These are phyloP conservation scores for Chaetodon trifascialis DNA, from an alignment of 2,113 vertebrate species.

Conservation along the genomic window DNA sequence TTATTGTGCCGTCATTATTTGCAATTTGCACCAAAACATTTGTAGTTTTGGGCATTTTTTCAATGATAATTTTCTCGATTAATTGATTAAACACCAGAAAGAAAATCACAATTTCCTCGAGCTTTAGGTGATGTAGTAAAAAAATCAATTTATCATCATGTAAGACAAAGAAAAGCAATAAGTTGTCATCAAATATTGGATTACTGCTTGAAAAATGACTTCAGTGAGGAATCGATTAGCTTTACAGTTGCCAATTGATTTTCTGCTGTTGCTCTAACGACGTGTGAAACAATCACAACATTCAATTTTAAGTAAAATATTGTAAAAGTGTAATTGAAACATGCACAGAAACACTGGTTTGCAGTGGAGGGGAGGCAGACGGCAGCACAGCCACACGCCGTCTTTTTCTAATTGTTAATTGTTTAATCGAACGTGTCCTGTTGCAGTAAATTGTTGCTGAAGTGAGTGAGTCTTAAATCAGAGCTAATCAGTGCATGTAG, in stretches of 20 bases:
- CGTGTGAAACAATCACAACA: not conserved
- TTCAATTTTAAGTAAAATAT: too few relatives aligned
- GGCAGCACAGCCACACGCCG: not conserved
- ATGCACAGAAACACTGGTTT: not conserved
- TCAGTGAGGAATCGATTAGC: not conserved
- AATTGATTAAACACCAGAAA: too few relatives aligned
- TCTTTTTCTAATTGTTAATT: not conserved
- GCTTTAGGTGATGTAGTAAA: too few relatives aligned
- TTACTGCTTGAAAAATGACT: not conserved
- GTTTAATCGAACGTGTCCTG: not conserved
- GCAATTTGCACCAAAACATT: too few relatives aligned
- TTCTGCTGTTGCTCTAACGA: not conserved
- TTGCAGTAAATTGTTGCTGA: conserved; percentile 1
- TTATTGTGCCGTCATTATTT: too few relatives aligned
- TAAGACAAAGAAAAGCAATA: not conserved
- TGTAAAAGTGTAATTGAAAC: too few relatives aligned
- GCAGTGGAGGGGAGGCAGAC: not conserved
- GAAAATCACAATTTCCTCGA: too few relatives aligned
- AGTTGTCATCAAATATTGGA: not conserved
- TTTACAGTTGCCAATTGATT: too few relatives aligned
- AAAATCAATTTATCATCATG: too few relatives aligned
- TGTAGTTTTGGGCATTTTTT: too few relatives aligned
- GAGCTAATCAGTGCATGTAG: conserved; percentile 38
- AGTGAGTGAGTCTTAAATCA: conserved; percentile 36
- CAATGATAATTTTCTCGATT: too few relatives aligned